Base-by-base conservation (phyloP, 2,888 invertebrate species). In the Plusia festucae region DNA sequence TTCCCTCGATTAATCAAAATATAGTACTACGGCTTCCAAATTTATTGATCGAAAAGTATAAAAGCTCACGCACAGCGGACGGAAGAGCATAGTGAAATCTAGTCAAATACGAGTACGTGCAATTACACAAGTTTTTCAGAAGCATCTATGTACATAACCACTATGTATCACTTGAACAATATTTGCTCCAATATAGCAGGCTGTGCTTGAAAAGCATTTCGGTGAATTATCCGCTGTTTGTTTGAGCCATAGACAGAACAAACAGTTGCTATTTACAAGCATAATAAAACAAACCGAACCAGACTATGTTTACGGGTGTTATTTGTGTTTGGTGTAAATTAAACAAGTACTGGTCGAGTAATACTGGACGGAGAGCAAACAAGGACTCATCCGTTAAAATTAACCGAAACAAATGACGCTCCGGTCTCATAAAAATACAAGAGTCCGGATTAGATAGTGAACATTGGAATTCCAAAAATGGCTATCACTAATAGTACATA, bases 391-490 rank as follows among this genome's bases (percentile, higher is more conserved):
- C 13, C 32, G 46, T 56, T 53, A 53, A 72, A 58, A 70, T 65
- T 76, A 68, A 55, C 59, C 64, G 69, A 75, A 77, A 70, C 65
- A 74, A 76, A 58, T 30, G 58, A 52, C 51, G 57, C 56, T 32
- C 34, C 65, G 51, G 1, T 49, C 9, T 20, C 18, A 20, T 0
- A 20, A 49, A 49, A 18, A 20, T 20, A 18, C 2, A 16, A 11
- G 11, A 49, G 20, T 7, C 20, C 1, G 2, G 9, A 11, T 20
- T 20, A 4, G 7, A 1, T 40, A n/a, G 4, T 40, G 40, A n/a
- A n/a, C 15, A 9, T 7, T 9, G 7, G n/a, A n/a, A n/a, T n/a
- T n/a, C n/a, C n/a, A n/a, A n/a, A n/a, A n/a, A n/a, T n/a, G n/a
- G n/a, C n/a, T n/a, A n/a, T n/a, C n/a, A n/a, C n/a, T n/a, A n/a